Conservation (phyloP, 2,888 invertebrate genomes). For the Scaptomyza cyrtandrae region DNA sequence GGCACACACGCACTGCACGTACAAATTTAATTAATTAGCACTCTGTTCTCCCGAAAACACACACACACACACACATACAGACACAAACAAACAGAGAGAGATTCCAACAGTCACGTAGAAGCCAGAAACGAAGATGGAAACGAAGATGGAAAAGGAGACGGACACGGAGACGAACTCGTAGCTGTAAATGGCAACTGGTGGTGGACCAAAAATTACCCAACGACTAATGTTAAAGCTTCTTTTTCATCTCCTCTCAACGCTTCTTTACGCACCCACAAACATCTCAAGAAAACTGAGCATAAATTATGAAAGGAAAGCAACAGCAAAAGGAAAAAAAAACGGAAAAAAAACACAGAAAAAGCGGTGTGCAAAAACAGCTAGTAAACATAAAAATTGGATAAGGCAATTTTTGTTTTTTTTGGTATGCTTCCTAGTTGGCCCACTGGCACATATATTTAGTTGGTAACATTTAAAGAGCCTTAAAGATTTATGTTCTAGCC, state of each 20-base stretch:
- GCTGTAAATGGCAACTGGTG: conserved; percentile 34
- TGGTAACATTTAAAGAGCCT: conserved; percentile 56
- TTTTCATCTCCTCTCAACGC: neutral
- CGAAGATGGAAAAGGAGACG: neutral
- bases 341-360: neutral
- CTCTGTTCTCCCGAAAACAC: conserved; percentile 67
- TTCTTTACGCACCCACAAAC: conserved; percentile 28
- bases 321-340: neutral
- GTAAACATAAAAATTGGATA: conserved; percentile 59
- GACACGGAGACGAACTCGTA: neutral
- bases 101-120: conserved; percentile 58
- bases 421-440: conserved; percentile 1
- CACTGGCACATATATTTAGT: conserved; percentile 22
- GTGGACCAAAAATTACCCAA: conserved; percentile 23
- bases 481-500: conserved; percentile 60
- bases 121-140: conserved; percentile 13
- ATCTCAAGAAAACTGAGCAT: conserved; percentile 67
- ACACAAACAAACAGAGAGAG: conserved; percentile 7
- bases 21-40: conserved; percentile 79
- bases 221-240: conserved; percentile 16
- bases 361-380: conserved; percentile 5
- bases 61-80: conserved; percentile 10
- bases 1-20: conserved; percentile 64
- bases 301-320: conserved; percentile 65
- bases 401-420: conserved; percentile 40